These are phyloP conservation scores for Scyliorhinus canicula DNA, from an alignment of 2,797 vertebrate genomes.

Conservation along the genomic window DNA sequence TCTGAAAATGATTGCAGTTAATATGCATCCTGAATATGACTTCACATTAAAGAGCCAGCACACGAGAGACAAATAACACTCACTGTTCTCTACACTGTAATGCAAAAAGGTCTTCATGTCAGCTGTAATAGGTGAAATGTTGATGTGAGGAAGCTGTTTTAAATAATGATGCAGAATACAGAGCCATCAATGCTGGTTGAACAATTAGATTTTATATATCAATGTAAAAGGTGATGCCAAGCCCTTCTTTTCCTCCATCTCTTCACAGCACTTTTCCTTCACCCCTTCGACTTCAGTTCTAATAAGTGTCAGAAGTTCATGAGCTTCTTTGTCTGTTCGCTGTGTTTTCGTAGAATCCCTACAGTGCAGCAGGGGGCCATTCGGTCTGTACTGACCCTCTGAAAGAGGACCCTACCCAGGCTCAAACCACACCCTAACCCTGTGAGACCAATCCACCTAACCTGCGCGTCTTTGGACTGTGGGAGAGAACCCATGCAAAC, in stretches of 20 bases:
- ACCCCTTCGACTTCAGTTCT: not conserved
- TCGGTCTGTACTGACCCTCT: too few species aligned
- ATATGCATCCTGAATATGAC: not conserved
- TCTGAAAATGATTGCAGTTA: not conserved
- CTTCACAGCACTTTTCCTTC: not conserved
- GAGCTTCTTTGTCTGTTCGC: not conserved
- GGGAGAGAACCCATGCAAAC: too few species aligned
- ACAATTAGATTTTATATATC: not conserved
- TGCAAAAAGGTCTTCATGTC: not conserved
- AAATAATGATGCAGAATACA: not conserved
- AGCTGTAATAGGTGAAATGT: not conserved
- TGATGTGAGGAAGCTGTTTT: not conserved
- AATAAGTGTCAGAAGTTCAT: not conserved
- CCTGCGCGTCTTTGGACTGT: too few species aligned
- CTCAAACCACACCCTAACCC: too few species aligned
- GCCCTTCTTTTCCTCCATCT: not conserved
- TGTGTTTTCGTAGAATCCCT: too few species aligned
- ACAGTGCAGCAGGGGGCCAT: too few species aligned
- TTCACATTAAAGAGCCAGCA: not conserved
- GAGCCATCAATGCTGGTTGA: not conserved
- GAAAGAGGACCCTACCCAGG: too few species aligned
- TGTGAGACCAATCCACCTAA: too few species aligned
- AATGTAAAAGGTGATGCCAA: not conserved
- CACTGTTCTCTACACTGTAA: not conserved
- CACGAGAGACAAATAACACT: not conserved